These are phyloP conservation scores for Tragulus kanchil DNA, from an alignment of 2,113 vertebrate genomes.

Conservation along the genomic window DNA sequence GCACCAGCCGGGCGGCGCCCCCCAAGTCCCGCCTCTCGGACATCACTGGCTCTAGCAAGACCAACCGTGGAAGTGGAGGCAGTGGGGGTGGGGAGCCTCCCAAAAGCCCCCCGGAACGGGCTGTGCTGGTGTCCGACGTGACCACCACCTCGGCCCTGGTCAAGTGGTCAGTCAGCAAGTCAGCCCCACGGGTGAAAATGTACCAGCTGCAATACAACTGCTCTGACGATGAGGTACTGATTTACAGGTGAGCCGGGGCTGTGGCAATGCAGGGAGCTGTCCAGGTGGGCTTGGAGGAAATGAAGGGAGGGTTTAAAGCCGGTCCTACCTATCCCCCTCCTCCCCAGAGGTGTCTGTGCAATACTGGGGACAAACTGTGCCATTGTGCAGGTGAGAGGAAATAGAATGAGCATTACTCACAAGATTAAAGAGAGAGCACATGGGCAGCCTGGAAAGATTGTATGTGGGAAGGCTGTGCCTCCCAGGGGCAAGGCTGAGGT, in stretches of 20 bases:
- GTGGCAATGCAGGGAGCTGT: background rate
- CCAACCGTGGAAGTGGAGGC: conserved; percentile 88
- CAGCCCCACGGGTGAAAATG: conserved; percentile 97
- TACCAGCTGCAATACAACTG: conserved; percentile 99
- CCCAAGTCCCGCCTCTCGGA: conserved; percentile 96
- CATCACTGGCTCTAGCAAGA: conserved; percentile 97
- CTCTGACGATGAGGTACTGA: conserved; percentile 97
- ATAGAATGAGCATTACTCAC: background rate
- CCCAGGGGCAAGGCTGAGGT: rapidly evolving
- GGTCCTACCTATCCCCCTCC: background rate
- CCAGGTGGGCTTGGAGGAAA: background rate
- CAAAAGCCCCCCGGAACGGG: conserved; percentile 92
- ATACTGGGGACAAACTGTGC: background rate
- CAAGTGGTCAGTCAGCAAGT: conserved; percentile 97
- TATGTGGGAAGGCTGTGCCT: rapidly evolving
- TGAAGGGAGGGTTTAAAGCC: too few species aligned
- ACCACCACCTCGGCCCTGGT: conserved; percentile 95
- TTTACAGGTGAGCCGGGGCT: conserved; percentile 94
- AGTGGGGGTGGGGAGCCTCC: conserved; percentile 87
- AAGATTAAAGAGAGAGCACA: background rate
- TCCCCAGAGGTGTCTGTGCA: background rate
- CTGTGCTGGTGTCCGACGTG: conserved; percentile 95
- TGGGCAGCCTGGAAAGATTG: background rate
- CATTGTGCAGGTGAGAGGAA: background rate
- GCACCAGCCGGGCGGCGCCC: conserved; percentile 92